Evolutionary conservation across 2,888 invertebrate species (phyloP), one percentile per base, ranked within the genome.

Genomic region (Lasius platythorax): DNA sequence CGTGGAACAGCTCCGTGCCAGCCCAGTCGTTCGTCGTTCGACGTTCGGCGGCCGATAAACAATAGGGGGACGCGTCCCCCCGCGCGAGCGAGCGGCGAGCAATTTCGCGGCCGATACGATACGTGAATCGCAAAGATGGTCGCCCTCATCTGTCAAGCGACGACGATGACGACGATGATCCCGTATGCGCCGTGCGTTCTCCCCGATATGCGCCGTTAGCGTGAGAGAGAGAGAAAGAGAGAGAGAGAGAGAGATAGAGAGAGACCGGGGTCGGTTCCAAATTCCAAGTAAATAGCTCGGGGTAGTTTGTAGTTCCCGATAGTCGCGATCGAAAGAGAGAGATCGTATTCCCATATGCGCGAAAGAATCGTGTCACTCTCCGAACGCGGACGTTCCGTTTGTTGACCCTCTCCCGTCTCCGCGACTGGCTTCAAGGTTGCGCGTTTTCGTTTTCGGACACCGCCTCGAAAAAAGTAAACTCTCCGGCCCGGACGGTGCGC

Each of bases 71-170:
- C 67, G 83, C 79, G 66, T 46, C 46, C 74, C 74, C 75, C 15
- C 43, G 66, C 30, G 15, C 46, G 46, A 46, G 46, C 18, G 8
- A n/a, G 46, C 46, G 43, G 63, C 63, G 37, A 40, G 23, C 40
- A 15, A 87, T 68, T 28, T 82, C 75, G 50, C 43, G 50, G 66
- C 78, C 53, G 58, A 82, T 28, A 78, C 75, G 83, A 84, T 82
- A n/a, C 67, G 75, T 70, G 78, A 53, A 64, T 75, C 58, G 58
- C 79, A 93, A 93, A 93, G 93, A 93, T 93, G 92, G 93, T 93
- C 85, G 93, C 91, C 86, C 82, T 84, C 79, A 92, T 90, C 93
- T 93, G 93, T 93, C 93, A 93, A 91, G 89, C 76, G 83, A 88
- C 76, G 83, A 88, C 46, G 61, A 58, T 30, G 56, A 68, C 56